Evolutionary conservation across 2,888 invertebrate species (phyloP).

Genomic region (Griposia aprilina): DNA sequence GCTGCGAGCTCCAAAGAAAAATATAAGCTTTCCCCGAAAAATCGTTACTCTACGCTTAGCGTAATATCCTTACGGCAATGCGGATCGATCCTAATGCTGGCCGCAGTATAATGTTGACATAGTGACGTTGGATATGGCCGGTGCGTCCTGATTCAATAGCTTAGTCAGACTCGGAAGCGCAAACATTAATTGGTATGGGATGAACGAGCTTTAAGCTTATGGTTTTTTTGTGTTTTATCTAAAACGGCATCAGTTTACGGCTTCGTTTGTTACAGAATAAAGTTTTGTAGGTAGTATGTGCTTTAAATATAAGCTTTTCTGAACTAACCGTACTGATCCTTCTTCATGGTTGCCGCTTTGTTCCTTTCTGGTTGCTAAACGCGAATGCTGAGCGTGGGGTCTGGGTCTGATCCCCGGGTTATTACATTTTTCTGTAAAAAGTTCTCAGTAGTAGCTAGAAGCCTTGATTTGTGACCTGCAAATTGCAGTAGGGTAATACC

Average conservation of each 20-base stretch:
- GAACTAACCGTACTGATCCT: no score
- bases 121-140: neutral
- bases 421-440: no score
- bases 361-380: no score
- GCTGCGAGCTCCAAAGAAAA: neutral
- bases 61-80: slow-evolving; percentile 26
- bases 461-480: no score
- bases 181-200: neutral
- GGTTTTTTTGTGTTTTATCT: neutral
- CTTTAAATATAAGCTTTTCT: no score
- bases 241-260: neutral
- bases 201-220: slow-evolving; percentile 12
- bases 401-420: no score
- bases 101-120: slow-evolving; percentile 33
- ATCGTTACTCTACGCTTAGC: slow-evolving; percentile 20
- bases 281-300: neutral
- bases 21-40: slow-evolving; percentile 11
- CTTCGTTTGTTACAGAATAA: neutral
- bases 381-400: no score
- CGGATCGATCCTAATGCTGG: slow-evolving; percentile 27
- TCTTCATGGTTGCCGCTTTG: no score
- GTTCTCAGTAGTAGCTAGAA: no score
- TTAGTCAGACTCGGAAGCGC: slow-evolving; percentile 14
- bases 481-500: no score
- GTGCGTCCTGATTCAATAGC: slow-evolving; percentile 30